Evolutionary conservation across 2,888 invertebrate species (phyloP).

Genomic region (Macaria notata): DNA sequence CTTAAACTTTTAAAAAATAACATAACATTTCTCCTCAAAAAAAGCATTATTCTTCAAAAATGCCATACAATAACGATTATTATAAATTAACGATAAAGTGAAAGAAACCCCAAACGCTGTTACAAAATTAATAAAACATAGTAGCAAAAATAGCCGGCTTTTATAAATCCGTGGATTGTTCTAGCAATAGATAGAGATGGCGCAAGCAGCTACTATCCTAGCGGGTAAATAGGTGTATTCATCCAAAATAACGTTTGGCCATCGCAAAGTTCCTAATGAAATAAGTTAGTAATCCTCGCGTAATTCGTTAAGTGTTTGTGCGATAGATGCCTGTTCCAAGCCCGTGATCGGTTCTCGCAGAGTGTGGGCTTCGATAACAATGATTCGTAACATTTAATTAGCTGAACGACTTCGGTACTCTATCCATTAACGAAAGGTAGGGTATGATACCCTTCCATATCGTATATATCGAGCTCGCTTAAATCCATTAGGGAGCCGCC

Average conservation of each 20-base stretch:
- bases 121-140: no score
- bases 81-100: no score
- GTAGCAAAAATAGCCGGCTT: no score
- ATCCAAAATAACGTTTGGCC: conserved; percentile 67
- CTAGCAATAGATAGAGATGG: no score
- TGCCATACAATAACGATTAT: no score
- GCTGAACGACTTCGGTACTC: conserved; percentile 19
- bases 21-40: no score
- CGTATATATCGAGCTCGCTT: conserved; percentile 8
- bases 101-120: no score
- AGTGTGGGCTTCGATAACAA: conserved; percentile 34
- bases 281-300: conserved; percentile 72
- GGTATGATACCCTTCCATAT: conserved; percentile 3
- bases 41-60: no score
- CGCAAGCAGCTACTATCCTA: no score
- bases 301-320: conserved; percentile 69
- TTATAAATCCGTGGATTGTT: no score
- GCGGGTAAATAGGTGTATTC: conserved; percentile 35
- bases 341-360: conserved; percentile 44
- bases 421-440: conserved; percentile 15
- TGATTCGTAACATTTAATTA: conserved; percentile 33
- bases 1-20: no score
- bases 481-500: conserved; percentile 11
- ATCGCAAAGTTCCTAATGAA: conserved; percentile 70
- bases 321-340: conserved; percentile 55